These are phyloP conservation scores for Eudyptes chrysolophus DNA, from an alignment of 2,113 vertebrate species.

Conservation along the genomic window DNA sequence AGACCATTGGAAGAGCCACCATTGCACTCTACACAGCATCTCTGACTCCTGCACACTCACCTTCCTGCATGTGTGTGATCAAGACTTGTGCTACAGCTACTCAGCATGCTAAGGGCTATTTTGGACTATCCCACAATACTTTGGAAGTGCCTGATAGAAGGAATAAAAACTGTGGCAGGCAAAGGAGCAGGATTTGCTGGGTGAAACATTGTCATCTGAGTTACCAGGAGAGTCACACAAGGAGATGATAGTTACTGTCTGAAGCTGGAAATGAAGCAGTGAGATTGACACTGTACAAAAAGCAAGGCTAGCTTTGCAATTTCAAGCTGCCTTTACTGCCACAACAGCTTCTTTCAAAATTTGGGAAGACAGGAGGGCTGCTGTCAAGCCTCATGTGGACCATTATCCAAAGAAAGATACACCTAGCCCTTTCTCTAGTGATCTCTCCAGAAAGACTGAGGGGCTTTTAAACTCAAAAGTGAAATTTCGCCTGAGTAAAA, in stretches of 20 bases:
- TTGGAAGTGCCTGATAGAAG: background rate
- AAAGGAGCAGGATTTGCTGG: background rate
- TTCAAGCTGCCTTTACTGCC: background rate
- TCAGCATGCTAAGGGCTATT: background rate
- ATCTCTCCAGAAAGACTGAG: background rate
- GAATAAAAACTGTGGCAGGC: background rate
- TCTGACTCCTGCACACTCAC: background rate
- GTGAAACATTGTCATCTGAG: background rate
- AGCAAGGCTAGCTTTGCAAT: background rate
- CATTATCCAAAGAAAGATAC: background rate
- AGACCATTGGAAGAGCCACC: background rate
- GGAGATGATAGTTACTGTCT: background rate
- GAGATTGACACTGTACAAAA: background rate
- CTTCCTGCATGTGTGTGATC: background rate
- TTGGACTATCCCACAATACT: background rate
- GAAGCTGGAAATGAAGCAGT: background rate
- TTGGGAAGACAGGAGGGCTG: background rate
- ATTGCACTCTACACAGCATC: background rate
- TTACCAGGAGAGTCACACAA: background rate
- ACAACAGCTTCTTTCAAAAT: background rate
- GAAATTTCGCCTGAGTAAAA: background rate
- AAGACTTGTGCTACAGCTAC: background rate
- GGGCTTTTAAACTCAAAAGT: background rate
- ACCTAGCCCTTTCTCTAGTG: background rate
- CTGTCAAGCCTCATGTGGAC: rapidly evolving